Evolutionary conservation across 35 echinoderm and acorn worm species (phyloP), one percentile per base, ranked within the genome.

Genomic region (Ophiothrix spiculata): DNA sequence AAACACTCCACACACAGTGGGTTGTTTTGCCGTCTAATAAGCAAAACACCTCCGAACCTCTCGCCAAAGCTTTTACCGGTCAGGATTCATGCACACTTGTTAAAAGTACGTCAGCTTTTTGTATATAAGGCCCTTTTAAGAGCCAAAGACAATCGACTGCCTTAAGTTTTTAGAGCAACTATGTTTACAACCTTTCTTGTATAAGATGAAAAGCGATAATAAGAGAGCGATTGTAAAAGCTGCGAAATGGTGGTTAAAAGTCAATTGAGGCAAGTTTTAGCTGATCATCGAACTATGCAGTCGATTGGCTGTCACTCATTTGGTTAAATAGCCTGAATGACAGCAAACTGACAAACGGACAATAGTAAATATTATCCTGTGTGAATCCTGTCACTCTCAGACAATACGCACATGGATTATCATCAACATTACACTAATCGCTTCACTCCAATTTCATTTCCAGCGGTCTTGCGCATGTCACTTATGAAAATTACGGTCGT

Each of bases 231-330:
- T 11, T 11, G 8, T 54, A 8, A 8, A 21, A 21, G n/a, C n/a
- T n/a, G 21, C 8, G 45, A 54, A 54, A 21, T 21, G 45, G 21
- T 54, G 45, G 45, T 8, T 11, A 11, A 21, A 21, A 54, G 8
- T 11, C 8, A 8, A 8, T 8, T 21, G 45, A 11, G 45, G 45
- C 45, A 21, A 54, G 21, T 54, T 54, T 69, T 69, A 25, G 3
- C 16, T 25, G 17, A 2, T 25, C 10, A 12, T 49, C 10, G 16
- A 28, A 15, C 23, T 69, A 13, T n/a, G n/a, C n/a, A n/a, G n/a
- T n/a, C n/a, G n/a, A n/a, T n/a, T n/a, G n/a, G 54, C 81, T 84
- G 81, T 84, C 81, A 84, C 33, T 84, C 81, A 84, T 37, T 60
- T 31, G 32, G 0, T n/a, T n/a, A n/a, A n/a, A n/a, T n/a, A n/a